Percentiles rank a stretch among this genome's conserved stretches.
Evolutionary conservation across 2,888 invertebrate genomes (phyloP).

Genomic region (Apamea anceps): DNA sequence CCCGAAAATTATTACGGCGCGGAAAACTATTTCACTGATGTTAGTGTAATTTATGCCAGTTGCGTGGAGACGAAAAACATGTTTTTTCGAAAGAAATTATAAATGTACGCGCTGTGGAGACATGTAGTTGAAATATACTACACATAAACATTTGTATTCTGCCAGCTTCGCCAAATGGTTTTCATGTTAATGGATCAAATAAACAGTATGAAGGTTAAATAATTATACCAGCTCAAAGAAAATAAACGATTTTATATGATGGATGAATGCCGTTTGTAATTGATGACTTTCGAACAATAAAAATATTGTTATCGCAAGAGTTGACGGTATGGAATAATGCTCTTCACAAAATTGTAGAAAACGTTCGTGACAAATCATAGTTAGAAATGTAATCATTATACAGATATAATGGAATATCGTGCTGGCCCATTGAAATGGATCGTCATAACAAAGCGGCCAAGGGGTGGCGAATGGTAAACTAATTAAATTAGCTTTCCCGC

Average conservation of each 20-base stretch:
- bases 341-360: constrained; percentile 22
- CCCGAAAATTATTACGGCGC: constrained; percentile 32
- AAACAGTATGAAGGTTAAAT: constrained; percentile 71
- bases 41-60: constrained; percentile 35
- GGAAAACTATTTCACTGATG: constrained; percentile 30
- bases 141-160: constrained; percentile 70
- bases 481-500: constrained; percentile 74
- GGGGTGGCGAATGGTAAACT: constrained; percentile 71
- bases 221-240: constrained; percentile 70
- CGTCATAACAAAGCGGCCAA: constrained; percentile 57
- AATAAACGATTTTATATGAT: constrained; percentile 58
- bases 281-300: constrained; percentile 26
- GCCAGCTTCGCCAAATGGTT: constrained; percentile 73
- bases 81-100: constrained; percentile 38
- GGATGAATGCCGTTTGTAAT: constrained; percentile 43
- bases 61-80: constrained; percentile 37
- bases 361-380: constrained; percentile 63
- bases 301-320: constrained; percentile 40
- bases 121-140: constrained; percentile 61
- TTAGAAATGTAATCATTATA: constrained; percentile 58
- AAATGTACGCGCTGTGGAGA: constrained; percentile 56
- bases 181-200: constrained; percentile 72
- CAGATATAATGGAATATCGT: constrained; percentile 58
- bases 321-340: constrained; percentile 10
- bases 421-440: constrained; percentile 64